A percentile compares a stretch with the other conserved stretches of the same genome.
phyloP scores from a whole-genome alignment of 2,797 vertebrate genomes.

The Glossophaga mutica region DNA sequence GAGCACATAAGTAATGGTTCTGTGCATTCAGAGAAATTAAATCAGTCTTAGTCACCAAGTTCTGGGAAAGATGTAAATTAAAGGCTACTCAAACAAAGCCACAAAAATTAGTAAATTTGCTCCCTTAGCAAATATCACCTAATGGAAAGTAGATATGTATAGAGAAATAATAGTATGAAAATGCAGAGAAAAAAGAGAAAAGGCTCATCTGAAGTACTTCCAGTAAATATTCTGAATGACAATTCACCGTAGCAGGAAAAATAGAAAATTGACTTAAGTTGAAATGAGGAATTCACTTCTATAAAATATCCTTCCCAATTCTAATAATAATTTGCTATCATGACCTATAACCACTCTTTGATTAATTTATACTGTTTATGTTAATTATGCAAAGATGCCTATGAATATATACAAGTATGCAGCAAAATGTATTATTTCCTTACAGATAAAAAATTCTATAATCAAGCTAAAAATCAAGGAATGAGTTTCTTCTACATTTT shows the following conservation, averaged over 20 bases:
- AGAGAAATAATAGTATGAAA: background rate
- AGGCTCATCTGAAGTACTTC: background rate
- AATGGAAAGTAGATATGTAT: background rate
- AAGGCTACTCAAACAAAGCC: background rate
- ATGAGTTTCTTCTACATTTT: background rate
- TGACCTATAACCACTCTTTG: background rate
- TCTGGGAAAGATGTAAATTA: constrained; percentile 30
- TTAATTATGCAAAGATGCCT: background rate
- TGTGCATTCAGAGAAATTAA: constrained; percentile 26
- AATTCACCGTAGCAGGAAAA: background rate
- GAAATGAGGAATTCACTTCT: constrained; percentile 8
- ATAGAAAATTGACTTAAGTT: background rate
- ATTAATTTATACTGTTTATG: background rate
- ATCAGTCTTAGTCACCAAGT: background rate
- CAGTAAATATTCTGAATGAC: background rate
- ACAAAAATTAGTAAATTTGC: background rate
- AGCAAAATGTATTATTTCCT: background rate
- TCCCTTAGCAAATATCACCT: background rate
- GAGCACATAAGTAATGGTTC: background rate
- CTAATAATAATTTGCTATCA: background rate
- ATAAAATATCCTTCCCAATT: constrained; percentile 9
- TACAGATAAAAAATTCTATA: background rate
- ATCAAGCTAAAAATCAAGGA: background rate
- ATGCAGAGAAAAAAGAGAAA: background rate
- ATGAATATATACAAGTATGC: background rate